Evolutionary conservation across 2,888 invertebrate genomes (phyloP).

Genomic region (Lysandra coridon): DNA sequence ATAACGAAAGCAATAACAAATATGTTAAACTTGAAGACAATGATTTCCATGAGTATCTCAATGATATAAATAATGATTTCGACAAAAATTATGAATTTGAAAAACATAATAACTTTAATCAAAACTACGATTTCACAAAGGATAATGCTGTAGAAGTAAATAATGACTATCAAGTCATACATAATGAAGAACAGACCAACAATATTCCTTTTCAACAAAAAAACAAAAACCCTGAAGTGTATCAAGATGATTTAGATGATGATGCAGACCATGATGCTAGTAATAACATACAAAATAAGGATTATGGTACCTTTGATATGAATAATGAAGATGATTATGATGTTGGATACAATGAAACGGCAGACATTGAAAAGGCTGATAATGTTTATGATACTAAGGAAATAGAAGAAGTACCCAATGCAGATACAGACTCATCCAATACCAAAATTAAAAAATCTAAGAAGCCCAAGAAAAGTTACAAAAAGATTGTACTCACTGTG

Average conservation of each 20-base stretch:
- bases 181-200: not conserved
- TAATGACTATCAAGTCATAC: not conserved
- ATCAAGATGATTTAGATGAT: slow-evolving; percentile 16
- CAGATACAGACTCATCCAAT: slow-evolving; percentile 12
- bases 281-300: slow-evolving; percentile 35
- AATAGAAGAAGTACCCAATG: slow-evolving; percentile 33
- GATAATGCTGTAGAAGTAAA: not conserved
- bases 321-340: slow-evolving; percentile 33
- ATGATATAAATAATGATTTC: slow-evolving; percentile 34
- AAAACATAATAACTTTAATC: slow-evolving; percentile 23
- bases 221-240: slow-evolving; percentile 36
- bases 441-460: slow-evolving; percentile 44
- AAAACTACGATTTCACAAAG: not conserved
- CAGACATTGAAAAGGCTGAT: slow-evolving; percentile 34
- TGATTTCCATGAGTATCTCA: slow-evolving; percentile 41
- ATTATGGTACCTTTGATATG: slow-evolving; percentile 38
- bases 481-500: slow-evolving; percentile 54
- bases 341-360: slow-evolving; percentile 33
- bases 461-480: slow-evolving; percentile 49
- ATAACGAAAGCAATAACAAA: slow-evolving; percentile 42
- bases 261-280: slow-evolving; percentile 30
- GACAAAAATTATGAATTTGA: slow-evolving; percentile 35
- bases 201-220: slow-evolving; percentile 25
- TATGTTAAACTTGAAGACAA: slow-evolving; percentile 48
- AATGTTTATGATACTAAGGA: slow-evolving; percentile 37